Conservation (phyloP, 2,113 vertebrate genomes). For the Tamias sibiricus region DNA sequence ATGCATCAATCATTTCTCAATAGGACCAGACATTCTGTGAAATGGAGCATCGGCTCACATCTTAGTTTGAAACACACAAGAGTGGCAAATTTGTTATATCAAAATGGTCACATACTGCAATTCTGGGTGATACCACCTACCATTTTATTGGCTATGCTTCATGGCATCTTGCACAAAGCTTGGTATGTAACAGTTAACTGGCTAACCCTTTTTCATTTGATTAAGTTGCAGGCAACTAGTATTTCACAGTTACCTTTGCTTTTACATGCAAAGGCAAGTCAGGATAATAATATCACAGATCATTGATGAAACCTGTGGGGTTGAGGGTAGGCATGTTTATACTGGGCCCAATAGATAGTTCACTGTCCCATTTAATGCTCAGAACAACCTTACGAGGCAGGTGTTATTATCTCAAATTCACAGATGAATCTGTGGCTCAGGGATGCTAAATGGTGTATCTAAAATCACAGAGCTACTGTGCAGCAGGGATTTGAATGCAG, state of each 20-base stretch:
- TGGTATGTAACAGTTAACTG: neutral
- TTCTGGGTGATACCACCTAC: neutral
- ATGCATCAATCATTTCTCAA: neutral
- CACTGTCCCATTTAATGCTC: slow-evolving; percentile 1
- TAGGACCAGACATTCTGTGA: neutral
- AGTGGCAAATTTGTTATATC: neutral
- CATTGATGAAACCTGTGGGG: neutral
- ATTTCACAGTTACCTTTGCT: neutral
- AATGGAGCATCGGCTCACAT: neutral
- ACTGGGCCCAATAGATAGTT: neutral
- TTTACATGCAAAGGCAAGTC: slow-evolving; percentile 33
- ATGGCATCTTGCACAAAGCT: neutral
- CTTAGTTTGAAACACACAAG: neutral
- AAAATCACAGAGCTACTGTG: neutral
- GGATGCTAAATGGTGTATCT: neutral
- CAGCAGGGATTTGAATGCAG: neutral
- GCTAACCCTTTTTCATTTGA: neutral
- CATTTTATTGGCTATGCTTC: neutral
- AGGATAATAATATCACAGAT: neutral
- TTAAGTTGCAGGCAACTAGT: neutral
- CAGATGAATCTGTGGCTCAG: slow-evolving; percentile 6
- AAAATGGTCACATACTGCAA: slow-evolving; percentile 35
- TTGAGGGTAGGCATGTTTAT: neutral
- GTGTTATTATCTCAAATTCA: neutral
- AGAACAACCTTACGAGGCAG: neutral